Evolutionary conservation across 2,113 vertebrate species (phyloP).

Genomic region (Chitala chitala): DNA sequence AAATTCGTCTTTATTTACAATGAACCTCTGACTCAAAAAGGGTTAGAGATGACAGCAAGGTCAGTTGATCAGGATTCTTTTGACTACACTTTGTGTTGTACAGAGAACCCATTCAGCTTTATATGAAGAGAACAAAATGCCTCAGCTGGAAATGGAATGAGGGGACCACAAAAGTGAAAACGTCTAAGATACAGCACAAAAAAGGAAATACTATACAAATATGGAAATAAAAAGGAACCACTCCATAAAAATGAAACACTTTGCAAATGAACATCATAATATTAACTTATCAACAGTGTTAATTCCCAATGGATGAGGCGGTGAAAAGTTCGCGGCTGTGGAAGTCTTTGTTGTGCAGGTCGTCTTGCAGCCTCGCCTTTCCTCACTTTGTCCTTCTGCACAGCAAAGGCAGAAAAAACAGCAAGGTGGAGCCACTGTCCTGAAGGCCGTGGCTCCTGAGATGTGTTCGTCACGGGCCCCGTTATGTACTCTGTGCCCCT

Average conservation of each 20-base stretch:
- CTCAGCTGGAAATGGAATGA: conserved; percentile 46
- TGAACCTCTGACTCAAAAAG: conserved; percentile 61
- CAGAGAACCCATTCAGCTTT: conserved; percentile 66
- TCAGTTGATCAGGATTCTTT: conserved; percentile 61
- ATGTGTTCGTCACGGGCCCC: neutral
- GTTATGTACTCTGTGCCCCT: neutral
- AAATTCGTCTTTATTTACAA: conserved; percentile 80
- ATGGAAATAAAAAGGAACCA: conserved; percentile 47
- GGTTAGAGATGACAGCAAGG: conserved; percentile 48
- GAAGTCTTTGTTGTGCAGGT: conserved; percentile 9
- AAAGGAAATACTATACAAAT: conserved; percentile 33
- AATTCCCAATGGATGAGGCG: neutral
- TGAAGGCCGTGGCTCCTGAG: neutral
- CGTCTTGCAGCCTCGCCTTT: neutral
- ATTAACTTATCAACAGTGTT: conserved; percentile 14
- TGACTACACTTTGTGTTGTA: conserved; percentile 55
- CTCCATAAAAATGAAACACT: conserved; percentile 42
- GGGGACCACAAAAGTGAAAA: conserved; percentile 27
- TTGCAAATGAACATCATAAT: conserved; percentile 13
- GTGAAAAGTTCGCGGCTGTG: neutral
- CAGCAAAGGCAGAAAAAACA: neutral
- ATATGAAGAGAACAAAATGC: conserved; percentile 39
- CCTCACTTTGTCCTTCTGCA: conserved; percentile 7
- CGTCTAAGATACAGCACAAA: conserved; percentile 44
- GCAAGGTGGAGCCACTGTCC: neutral